phyloP scores from a whole-genome alignment of 2,888 invertebrate species.

The Mimumesa dahlbomi region DNA sequence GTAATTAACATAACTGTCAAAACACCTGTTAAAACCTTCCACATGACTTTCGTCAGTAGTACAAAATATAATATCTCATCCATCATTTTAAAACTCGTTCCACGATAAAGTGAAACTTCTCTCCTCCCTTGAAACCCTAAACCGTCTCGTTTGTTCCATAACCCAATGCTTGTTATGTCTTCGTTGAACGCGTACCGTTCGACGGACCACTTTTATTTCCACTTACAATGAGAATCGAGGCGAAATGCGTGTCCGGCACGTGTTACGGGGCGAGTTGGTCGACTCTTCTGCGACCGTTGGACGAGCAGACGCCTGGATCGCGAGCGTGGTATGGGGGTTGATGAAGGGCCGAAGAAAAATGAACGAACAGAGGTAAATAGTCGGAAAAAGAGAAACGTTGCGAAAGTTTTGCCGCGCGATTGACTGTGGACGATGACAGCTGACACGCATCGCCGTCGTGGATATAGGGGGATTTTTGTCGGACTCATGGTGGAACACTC shows the following conservation, averaged over 20 bases:
- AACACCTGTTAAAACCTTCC: too few relatives aligned
- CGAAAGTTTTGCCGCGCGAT: slow-evolving; percentile 43
- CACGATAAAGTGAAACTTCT: neutral
- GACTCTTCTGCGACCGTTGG: too few relatives aligned
- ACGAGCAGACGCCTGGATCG: slow-evolving; percentile 7
- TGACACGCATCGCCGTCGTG: slow-evolving; percentile 49
- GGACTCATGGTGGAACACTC: slow-evolving; percentile 39
- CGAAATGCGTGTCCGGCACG: slow-evolving; percentile 35
- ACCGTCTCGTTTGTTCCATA: slow-evolving; percentile 5
- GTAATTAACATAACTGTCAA: too few relatives aligned
- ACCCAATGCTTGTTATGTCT: slow-evolving; percentile 27
- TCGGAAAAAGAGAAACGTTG: neutral
- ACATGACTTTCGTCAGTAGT: too few relatives aligned
- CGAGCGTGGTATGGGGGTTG: neutral
- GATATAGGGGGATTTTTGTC: slow-evolving; percentile 18
- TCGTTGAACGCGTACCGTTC: slow-evolving; percentile 44
- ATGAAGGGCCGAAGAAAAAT: slow-evolving; percentile 32
- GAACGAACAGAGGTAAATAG: slow-evolving; percentile 2
- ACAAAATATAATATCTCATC: too few relatives aligned
- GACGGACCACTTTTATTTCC: slow-evolving; percentile 46
- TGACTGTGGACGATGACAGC: slow-evolving; percentile 57
- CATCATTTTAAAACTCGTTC: neutral
- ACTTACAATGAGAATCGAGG: slow-evolving; percentile 51
- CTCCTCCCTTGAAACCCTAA: slow-evolving; percentile 11
- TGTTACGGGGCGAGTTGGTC: too few relatives aligned